Evolutionary conservation across 1,140 invertebrate species (phyloP).

Genomic region (Drosophila littoralis): DNA sequence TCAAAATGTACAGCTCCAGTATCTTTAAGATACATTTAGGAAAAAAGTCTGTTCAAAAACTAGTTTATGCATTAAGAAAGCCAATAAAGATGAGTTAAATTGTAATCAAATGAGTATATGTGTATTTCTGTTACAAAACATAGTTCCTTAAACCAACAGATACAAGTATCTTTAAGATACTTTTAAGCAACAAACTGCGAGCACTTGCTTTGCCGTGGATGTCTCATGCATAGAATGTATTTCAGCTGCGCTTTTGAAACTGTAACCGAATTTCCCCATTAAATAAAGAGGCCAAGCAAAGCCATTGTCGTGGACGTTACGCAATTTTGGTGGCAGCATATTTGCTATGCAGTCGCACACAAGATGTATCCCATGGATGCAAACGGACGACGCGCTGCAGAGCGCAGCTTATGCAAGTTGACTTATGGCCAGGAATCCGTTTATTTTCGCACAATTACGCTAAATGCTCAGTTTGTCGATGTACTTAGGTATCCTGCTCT

Average conservation of each 20-base stretch:
- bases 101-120: background rate
- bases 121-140: background rate
- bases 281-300: background rate
- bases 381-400: background rate
- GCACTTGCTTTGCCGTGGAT: background rate
- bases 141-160: background rate
- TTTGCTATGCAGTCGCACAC: constrained; percentile 8
- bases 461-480: constrained; percentile 51
- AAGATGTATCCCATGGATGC: constrained; percentile 22
- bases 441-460: constrained; percentile 44
- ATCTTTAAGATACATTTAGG: too few relatives aligned
- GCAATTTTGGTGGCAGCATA: background rate
- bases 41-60: too few relatives aligned
- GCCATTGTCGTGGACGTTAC: background rate
- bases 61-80: too few relatives aligned
- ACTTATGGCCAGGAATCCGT: background rate
- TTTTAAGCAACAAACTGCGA: background rate
- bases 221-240: background rate
- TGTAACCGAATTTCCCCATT: constrained; percentile 9
- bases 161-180: constrained; percentile 6
- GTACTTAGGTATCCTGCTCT: constrained; percentile 40
- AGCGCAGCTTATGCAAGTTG: constrained; percentile 37
- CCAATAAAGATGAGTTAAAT: background rate
- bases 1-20: too few relatives aligned
- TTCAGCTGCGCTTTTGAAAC: background rate